Evolutionary conservation across 2,113 vertebrate species (phyloP).

Genomic region (Dipodomys ordii): DNA sequence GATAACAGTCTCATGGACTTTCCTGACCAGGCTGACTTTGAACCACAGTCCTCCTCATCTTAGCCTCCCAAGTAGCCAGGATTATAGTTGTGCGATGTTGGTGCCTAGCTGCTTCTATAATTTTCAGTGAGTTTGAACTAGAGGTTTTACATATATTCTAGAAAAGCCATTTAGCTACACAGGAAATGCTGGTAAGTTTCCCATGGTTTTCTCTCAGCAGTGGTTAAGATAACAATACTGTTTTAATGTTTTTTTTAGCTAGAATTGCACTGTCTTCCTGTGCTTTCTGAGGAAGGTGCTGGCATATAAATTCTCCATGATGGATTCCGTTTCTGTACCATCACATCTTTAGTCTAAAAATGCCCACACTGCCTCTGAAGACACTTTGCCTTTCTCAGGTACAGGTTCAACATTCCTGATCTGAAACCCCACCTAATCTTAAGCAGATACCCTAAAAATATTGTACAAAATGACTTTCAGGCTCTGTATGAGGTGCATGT

Average conservation of each 20-base stretch:
- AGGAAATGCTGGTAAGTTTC: neutral
- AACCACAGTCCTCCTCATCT: too few relatives aligned
- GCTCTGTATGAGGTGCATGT: neutral
- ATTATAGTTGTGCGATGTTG: too few relatives aligned
- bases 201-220: neutral
- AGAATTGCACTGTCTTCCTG: neutral
- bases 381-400: neutral
- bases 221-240: neutral
- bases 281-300: neutral
- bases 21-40: too few relatives aligned
- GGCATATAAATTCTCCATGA: neutral
- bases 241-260: too few relatives aligned
- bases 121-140: neutral
- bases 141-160: neutral
- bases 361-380: neutral
- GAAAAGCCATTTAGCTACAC: neutral
- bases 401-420: neutral
- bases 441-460: neutral
- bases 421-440: neutral
- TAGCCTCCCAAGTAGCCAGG: too few relatives aligned
- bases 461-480: neutral
- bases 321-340: neutral
- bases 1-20: too few relatives aligned
- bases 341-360: neutral
- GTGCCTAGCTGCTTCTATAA: neutral